Evolutionary conservation across 2,113 vertebrate genomes (phyloP), one percentile per base, ranked within the genome.

Genomic region (Pterocles orientalis): DNA sequence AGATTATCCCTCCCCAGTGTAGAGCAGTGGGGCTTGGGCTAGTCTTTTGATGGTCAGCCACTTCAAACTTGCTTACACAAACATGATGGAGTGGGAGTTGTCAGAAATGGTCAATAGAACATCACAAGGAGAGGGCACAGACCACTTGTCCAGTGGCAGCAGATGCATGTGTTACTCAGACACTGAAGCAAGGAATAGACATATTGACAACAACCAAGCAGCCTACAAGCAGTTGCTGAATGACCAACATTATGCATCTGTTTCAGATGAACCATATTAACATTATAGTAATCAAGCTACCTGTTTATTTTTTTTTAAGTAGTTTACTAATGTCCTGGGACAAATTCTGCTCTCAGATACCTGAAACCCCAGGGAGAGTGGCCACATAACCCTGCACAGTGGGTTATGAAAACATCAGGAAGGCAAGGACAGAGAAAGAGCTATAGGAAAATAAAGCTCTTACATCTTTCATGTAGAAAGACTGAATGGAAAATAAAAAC

Each of bases 21-120:
- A n/a, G 69, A 70, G 57, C 68, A 48, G 82, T 47, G 62, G 84
- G 77, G 73, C 78, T 65, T 41, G 56, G 73, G 81, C 64, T 96
- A 86, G 36, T 90, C 86, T 70, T 76, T 81, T 90, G 88, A 36
- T 23, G 57, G 82, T 68, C 70, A 29, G 77, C 77, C 83, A 80
- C 82, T 94, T 90, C 83, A 75, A 88, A 84, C 66, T 73, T 91
- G 75, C 65, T 95, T 93, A 70, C 57, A 68, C 95, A 94, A 95
- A 94, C 57, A 13, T 0, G 45, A 86, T 76, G 36, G 18, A 82
- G 72, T 89, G 88, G 85, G 66, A 91, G 88, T 60, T 96, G 90
- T 95, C 92, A 95, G 94, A 89, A 94, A 86, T 18, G 76, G 82
- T 90, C 94, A 94, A 39, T 33, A 95, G 84, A 86, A 90, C 88